Percentiles rank a stretch among this genome's conserved stretches.
These are phyloP conservation scores for Cancer borealis DNA, from an alignment of 2,888 invertebrate genomes.

Conservation along the genomic window DNA sequence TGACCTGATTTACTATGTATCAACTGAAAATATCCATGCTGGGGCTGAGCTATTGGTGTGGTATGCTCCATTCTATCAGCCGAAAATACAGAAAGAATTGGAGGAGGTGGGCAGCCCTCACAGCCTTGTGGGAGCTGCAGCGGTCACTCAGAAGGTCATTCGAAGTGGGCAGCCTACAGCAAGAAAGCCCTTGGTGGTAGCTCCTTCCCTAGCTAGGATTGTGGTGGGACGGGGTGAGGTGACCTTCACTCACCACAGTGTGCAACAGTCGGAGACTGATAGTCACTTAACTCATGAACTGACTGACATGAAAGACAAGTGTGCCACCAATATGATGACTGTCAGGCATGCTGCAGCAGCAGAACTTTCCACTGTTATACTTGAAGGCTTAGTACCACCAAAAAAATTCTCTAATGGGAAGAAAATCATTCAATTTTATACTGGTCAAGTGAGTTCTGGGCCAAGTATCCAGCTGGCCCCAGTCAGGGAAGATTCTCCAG, in stretches of 20 bases:
- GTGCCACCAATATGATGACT: background rate
- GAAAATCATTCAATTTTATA: background rate
- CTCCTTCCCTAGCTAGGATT: constrained; percentile 58
- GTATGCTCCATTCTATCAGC: constrained; percentile 84
- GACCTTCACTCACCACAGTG: constrained; percentile 62
- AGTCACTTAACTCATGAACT: background rate
- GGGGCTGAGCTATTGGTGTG: constrained; percentile 83
- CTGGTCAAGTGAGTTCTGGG: background rate
- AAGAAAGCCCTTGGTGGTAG: background rate
- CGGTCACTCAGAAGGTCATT: background rate
- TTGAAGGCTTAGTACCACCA: background rate
- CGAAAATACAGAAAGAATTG: constrained; percentile 80
- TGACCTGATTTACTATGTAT: constrained; percentile 81
- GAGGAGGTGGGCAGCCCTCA: constrained; percentile 13
- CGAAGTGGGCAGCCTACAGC: background rate
- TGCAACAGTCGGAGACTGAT: background rate
- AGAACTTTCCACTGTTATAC: background rate
- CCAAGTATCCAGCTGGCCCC: constrained; percentile 5
- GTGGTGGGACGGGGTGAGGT: constrained; percentile 58
- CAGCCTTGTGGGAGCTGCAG: constrained; percentile 44
- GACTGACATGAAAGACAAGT: background rate
- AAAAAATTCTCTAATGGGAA: background rate
- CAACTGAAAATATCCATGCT: constrained; percentile 80
- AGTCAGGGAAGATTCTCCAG: background rate
- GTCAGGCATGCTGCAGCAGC: background rate